Percentiles rank a stretch among this genome's conserved stretches.
phyloP scores from a whole-genome alignment of 2,888 invertebrate genomes.

The Campoplex capitator region DNA sequence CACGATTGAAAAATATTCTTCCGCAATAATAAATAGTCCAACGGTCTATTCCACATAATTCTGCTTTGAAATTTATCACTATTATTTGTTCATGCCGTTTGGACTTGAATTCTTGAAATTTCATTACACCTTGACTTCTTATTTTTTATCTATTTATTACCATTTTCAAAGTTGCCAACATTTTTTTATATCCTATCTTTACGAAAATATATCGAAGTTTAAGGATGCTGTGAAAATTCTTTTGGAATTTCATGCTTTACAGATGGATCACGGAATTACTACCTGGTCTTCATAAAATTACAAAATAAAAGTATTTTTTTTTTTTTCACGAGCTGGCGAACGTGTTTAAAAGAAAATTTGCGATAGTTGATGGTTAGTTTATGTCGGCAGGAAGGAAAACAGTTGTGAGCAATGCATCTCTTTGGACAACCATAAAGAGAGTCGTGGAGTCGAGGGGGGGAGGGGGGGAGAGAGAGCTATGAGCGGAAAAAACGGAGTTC shows the following conservation, averaged over 20 bases:
- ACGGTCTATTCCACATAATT: background rate
- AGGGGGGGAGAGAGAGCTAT: too few relatives aligned
- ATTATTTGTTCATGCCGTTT: background rate
- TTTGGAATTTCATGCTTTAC: background rate
- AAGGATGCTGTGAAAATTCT: background rate
- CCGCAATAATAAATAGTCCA: background rate
- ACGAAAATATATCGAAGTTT: background rate
- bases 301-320: background rate
- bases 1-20: slow-evolving; percentile 26
- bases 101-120: background rate
- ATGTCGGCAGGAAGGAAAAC: too few relatives aligned
- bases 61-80: background rate
- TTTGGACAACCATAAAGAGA: too few relatives aligned
- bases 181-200: background rate
- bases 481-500: too few relatives aligned
- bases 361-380: background rate
- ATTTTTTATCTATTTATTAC: background rate
- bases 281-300: background rate
- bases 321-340: background rate
- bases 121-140: background rate
- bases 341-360: background rate
- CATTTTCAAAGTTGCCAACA: background rate
- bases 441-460: too few relatives aligned
- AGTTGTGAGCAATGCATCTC: too few relatives aligned
- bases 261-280: background rate